Conservation (phyloP, 2,888 invertebrate species). For the Patella ulyssiponensis region DNA sequence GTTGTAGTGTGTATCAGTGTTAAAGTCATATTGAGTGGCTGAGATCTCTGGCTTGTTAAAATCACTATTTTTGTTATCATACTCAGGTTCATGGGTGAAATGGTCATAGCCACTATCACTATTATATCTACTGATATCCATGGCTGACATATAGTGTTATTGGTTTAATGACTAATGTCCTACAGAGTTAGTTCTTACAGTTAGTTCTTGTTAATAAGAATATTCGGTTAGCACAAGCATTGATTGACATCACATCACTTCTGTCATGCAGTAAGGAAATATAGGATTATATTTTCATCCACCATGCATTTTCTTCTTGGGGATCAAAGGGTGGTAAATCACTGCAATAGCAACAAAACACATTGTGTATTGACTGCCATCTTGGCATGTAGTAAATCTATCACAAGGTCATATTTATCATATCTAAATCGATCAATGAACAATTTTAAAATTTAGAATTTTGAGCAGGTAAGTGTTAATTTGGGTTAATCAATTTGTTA, state of each 20-base stretch:
- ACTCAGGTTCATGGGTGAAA: neutral
- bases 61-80: neutral
- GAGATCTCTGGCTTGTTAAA: neutral
- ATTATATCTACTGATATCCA: neutral
- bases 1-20: no score
- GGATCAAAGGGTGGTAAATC: constrained; percentile 7
- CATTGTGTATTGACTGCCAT: neutral
- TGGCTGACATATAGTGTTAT: no score
- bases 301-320: constrained; percentile 11
- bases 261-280: no score
- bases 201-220: no score
- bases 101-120: constrained; percentile 1
- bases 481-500: no score
- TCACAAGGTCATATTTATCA: no score
- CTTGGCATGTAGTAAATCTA: no score
- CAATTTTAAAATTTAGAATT: no score
- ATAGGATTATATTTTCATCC: neutral
- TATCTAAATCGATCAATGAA: no score
- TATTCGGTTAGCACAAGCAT: constrained; percentile 5
- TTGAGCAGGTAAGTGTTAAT: no score
- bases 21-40: neutral
- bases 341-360: constrained; percentile 11
- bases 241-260: neutral
- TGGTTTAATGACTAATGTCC: no score
- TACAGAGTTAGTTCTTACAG: no score